These are phyloP conservation scores for Helarctos malayanus DNA, from an alignment of 2,797 vertebrate genomes.

Conservation along the genomic window DNA sequence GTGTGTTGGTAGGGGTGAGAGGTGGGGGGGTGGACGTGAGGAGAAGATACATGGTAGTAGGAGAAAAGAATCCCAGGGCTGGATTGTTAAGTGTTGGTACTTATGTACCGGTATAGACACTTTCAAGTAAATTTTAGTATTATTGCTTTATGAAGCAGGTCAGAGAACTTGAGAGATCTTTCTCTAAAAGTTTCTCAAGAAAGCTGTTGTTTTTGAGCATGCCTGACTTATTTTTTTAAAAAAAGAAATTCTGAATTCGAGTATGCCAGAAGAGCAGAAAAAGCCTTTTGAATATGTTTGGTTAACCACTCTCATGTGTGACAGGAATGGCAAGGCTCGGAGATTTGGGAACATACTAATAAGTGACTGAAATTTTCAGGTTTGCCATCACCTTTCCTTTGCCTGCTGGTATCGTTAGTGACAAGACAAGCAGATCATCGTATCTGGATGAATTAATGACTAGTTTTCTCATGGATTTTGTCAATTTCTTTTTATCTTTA, in stretches of 20 bases:
- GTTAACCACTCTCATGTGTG: neutral
- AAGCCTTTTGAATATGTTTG: neutral
- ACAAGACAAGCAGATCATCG: neutral
- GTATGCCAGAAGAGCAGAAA: neutral
- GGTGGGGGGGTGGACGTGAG: neutral
- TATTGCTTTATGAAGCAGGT: neutral
- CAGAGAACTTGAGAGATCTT: neutral
- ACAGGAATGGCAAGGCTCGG: neutral
- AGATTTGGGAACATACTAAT: neutral
- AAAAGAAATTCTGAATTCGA: neutral
- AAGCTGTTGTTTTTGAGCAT: neutral
- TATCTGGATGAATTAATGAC: neutral
- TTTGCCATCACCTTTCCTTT: neutral
- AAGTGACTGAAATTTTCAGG: neutral
- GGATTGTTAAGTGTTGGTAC: neutral
- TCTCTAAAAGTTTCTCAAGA: slow-evolving; percentile 9
- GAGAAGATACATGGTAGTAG: neutral
- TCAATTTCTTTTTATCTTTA: neutral
- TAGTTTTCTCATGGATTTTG: neutral
- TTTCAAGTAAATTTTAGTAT: neutral
- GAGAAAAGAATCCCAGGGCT: neutral
- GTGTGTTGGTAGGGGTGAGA: too few species aligned
- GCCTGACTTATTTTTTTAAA: neutral
- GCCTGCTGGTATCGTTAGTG: neutral
- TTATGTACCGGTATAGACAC: neutral